Conservation (phyloP, 1,140 invertebrate species). For the Plodia interpunctella region DNA sequence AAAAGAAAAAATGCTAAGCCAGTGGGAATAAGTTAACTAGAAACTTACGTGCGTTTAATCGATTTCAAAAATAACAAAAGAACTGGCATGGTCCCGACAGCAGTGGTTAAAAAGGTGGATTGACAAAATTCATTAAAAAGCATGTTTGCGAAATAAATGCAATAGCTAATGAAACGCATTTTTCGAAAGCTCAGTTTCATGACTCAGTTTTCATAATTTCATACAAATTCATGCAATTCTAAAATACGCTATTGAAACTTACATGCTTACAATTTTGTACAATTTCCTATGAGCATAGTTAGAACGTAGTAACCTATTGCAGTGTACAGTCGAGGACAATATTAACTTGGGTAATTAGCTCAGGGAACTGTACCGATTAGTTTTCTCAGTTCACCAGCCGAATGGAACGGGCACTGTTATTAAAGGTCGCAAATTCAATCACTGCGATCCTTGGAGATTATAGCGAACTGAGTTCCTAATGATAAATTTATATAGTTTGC, state of each 20-base stretch:
- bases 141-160: too few relatives aligned
- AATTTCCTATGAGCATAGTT: too few relatives aligned
- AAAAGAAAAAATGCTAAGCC: conserved; percentile 1
- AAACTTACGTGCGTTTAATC: not conserved
- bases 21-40: not conserved
- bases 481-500: not conserved
- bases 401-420: not conserved
- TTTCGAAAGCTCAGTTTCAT: too few relatives aligned
- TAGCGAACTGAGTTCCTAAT: not conserved
- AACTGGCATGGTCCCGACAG: too few relatives aligned
- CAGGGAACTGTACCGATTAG: not conserved
- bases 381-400: not conserved
- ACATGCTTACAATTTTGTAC: too few relatives aligned
- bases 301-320: not conserved
- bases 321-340: not conserved
- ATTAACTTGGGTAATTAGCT: conserved; percentile 1
- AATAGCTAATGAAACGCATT: too few relatives aligned
- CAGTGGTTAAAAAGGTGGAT: too few relatives aligned
- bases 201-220: too few relatives aligned
- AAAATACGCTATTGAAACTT: too few relatives aligned
- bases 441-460: not conserved
- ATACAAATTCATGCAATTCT: too few relatives aligned
- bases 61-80: too few relatives aligned
- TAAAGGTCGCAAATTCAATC: conserved; percentile 7
- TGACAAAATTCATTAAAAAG: too few relatives aligned